phyloP scores from a whole-genome alignment of 2,797 vertebrate genomes.

The Heteromormyrus szaboi region DNA sequence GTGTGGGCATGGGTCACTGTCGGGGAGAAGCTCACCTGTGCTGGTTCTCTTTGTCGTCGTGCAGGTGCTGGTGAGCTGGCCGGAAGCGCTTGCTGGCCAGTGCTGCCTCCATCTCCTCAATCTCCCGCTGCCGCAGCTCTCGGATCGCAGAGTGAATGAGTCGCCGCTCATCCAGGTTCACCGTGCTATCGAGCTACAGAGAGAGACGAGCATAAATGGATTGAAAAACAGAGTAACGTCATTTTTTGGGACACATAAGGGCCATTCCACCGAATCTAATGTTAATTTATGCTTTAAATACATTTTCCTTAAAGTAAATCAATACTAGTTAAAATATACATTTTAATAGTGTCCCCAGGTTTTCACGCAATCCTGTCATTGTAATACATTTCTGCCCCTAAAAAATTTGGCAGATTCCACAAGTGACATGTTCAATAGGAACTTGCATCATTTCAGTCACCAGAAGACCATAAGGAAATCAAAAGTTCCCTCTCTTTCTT shows the following conservation, averaged over 20 bases:
- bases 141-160: slow-evolving; percentile 84
- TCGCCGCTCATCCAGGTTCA: slow-evolving; percentile 83
- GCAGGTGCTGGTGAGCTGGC: slow-evolving; percentile 60
- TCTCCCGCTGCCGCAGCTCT: slow-evolving; percentile 80
- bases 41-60: slow-evolving; percentile 91
- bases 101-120: slow-evolving; percentile 80
- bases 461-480: not conserved
- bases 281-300: not conserved
- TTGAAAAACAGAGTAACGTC: not conserved
- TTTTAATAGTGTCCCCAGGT: not conserved
- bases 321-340: not conserved
- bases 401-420: not conserved
- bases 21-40: slow-evolving; percentile 64
- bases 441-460: not conserved
- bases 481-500: not conserved
- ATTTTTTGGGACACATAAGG: not conserved
- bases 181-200: slow-evolving; percentile 76
- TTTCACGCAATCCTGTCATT: not conserved
- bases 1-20: not conserved
- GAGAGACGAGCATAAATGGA: not conserved
- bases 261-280: not conserved
- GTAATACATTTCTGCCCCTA: not conserved
- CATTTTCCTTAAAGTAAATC: not conserved
- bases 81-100: slow-evolving; percentile 89
- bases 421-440: not conserved